These are phyloP conservation scores for Capitella teleta DNA, from an alignment of 1,140 invertebrate species.

Conservation along the genomic window DNA sequence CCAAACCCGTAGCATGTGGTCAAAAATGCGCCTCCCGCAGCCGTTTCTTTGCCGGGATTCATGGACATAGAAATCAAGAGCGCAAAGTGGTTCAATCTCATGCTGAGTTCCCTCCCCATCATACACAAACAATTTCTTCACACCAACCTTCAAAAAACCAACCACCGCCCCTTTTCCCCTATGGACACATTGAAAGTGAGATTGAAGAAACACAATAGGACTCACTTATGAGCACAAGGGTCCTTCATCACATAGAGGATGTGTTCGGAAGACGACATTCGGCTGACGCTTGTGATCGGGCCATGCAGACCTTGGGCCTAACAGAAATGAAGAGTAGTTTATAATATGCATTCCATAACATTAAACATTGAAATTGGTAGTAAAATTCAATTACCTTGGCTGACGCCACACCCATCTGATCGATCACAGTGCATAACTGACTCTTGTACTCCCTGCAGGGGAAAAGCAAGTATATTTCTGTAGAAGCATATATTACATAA, in stretches of 20 bases:
- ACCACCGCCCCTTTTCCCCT: constrained; percentile 26
- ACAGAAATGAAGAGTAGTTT: too few species aligned
- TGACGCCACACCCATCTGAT: too few species aligned
- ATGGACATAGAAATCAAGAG: constrained; percentile 43
- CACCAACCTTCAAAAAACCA: constrained; percentile 38
- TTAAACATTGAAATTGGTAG: too few species aligned
- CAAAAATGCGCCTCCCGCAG: constrained; percentile 36
- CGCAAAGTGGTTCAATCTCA: constrained; percentile 38
- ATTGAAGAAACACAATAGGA: constrained; percentile 1
- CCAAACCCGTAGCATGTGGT: constrained; percentile 36
- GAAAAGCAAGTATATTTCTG: too few species aligned
- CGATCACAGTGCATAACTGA: too few species aligned
- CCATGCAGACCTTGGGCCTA: constrained; percentile 38
- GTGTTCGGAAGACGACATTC: constrained; percentile 37
- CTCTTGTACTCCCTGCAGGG: too few species aligned
- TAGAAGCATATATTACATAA: too few species aligned
- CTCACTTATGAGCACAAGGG: constrained; percentile 22
- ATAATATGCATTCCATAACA: too few species aligned
- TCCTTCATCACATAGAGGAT: constrained; percentile 41
- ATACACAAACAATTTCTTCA: constrained; percentile 40
- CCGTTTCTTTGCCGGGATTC: constrained; percentile 39
- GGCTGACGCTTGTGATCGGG: constrained; percentile 34
- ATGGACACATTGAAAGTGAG: constrained; percentile 12
- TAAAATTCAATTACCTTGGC: too few species aligned
- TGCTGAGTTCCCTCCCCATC: constrained; percentile 27